These are phyloP conservation scores for Mirza zaza DNA, from an alignment of 2,113 vertebrate species.

Conservation along the genomic window DNA sequence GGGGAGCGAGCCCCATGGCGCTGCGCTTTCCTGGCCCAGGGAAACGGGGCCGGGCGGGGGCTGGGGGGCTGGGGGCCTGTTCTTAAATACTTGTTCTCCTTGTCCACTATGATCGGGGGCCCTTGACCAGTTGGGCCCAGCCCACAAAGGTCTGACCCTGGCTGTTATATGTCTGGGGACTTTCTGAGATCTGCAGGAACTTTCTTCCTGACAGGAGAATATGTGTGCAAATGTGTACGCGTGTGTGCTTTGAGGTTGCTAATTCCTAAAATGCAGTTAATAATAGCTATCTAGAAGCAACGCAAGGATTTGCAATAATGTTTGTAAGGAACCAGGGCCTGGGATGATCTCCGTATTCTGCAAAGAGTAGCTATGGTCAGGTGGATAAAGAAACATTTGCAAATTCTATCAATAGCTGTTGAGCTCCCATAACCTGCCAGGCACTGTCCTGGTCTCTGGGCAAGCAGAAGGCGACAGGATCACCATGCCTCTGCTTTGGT, in stretches of 20 bases:
- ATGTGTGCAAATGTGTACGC: background rate
- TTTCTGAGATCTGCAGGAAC: background rate
- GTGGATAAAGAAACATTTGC: too few relatives aligned
- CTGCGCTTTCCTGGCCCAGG: constrained; percentile 71
- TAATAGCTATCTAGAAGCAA: background rate
- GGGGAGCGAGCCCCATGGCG: constrained; percentile 63
- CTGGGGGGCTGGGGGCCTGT: constrained; percentile 28
- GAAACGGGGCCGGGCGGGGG: constrained; percentile 60
- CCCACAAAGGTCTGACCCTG: constrained; percentile 58
- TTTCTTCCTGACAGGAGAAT: background rate
- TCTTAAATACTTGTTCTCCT: constrained; percentile 60
- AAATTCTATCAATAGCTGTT: fast-evolving
- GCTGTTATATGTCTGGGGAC: constrained; percentile 52
- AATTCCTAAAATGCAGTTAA: background rate
- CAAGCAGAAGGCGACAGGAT: background rate
- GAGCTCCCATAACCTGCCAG: background rate
- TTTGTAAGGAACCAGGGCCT: fast-evolving
- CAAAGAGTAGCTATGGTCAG: background rate
- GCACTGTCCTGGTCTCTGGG: too few relatives aligned
- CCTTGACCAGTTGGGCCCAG: constrained; percentile 58
- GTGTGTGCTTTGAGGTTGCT: background rate
- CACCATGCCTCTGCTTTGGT: fast-evolving
- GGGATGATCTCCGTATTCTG: too few relatives aligned
- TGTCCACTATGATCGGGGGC: constrained; percentile 59
- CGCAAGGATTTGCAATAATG: too few relatives aligned